A percentile compares a stretch with the other conserved stretches of the same genome.
Conservation (phyloP, 1,140 invertebrate genomes). For the Drosophila fuyamai region DNA sequence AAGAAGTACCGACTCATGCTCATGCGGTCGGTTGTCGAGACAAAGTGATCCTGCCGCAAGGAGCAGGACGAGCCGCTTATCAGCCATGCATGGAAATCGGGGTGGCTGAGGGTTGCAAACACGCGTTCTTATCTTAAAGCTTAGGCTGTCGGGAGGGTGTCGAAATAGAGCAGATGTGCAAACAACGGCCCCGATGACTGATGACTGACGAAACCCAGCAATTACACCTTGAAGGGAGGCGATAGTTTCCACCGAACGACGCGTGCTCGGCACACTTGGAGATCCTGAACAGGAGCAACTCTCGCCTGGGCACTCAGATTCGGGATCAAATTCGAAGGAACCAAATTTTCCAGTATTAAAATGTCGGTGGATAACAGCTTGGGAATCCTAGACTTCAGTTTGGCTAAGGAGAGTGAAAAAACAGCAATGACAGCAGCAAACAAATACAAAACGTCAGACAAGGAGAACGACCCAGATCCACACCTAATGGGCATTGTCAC, state of each 20-base stretch:
- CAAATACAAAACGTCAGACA: slow-evolving; percentile 55
- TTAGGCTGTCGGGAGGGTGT: slow-evolving; percentile 40
- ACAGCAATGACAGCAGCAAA: slow-evolving; percentile 28
- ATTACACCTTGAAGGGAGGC: slow-evolving; percentile 38
- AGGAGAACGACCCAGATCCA: slow-evolving; percentile 46
- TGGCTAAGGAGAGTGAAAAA: slow-evolving; percentile 43
- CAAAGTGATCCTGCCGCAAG: slow-evolving; percentile 63
- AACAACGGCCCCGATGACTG: slow-evolving; percentile 30
- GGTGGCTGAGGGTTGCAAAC: slow-evolving; percentile 62
- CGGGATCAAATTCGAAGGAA: slow-evolving; percentile 13
- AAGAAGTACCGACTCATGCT: slow-evolving; percentile 56
- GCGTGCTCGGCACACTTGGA: slow-evolving; percentile 54
- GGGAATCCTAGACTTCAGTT: slow-evolving; percentile 57
- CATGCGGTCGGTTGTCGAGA: slow-evolving; percentile 59
- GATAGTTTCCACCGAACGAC: slow-evolving; percentile 12
- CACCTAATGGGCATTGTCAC: slow-evolving; percentile 17
- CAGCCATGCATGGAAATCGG: slow-evolving; percentile 60
- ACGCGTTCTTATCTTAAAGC: slow-evolving; percentile 76
- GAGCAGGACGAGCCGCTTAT: slow-evolving; percentile 57
- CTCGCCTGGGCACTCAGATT: slow-evolving; percentile 9
- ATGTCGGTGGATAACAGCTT: slow-evolving; percentile 70
- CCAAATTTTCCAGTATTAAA: slow-evolving; percentile 50
- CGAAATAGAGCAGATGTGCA: slow-evolving; percentile 74
- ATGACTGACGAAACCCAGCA: slow-evolving; percentile 40
- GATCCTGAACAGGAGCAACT: not conserved